Base-by-base conservation (phyloP, 2,797 vertebrate species). In the Apodemus agrarius region DNA sequence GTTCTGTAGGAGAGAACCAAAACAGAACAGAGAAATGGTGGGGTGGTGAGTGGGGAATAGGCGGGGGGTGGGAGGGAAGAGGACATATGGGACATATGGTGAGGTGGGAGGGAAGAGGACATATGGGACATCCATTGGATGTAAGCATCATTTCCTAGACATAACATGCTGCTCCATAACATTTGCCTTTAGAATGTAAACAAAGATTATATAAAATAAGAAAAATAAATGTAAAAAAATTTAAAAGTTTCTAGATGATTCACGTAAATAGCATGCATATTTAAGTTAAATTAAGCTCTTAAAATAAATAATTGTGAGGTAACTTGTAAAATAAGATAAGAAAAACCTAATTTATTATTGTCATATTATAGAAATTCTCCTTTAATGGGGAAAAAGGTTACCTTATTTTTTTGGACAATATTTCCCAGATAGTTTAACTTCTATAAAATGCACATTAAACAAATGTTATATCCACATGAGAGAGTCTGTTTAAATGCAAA, bases 241-340 rank as follows among this genome's bases (percentile, higher is more conserved):
- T 91, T 69, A 92, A 96, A 54, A 76, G 59, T 79, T 78, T 34
- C 13, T 29, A 85, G 46, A 84, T 82, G 78, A 59, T 92, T 90
- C 59, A 57, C 90, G 21, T 63, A 95, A 96, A 90, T 90, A 93
- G 29, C 84, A 92, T 94, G 37, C 9, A 94, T 93, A 97, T 90
- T 96, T 96, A 97, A 95, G 74, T 86, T 91, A 95, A 93, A 87
- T 95, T 54, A 88, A 76, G 21, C 29, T 95, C 57, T 95, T 95
- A 80, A 89, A 49, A 93, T 67, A 37, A 16, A 75, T 94, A 74
- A 96, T 97, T 90, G 90, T 29, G 40, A 90, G 40, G 34, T 79
- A 91, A 93, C 59, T 89, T 97, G 69, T 46, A 95, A 97, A 92
- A 78, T 81, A 34, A 94, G 6, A 43, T 14, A 65, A 61, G 21